These are phyloP conservation scores for Cebus imitator DNA, from an alignment of 2,113 vertebrate genomes.

Conservation along the genomic window DNA sequence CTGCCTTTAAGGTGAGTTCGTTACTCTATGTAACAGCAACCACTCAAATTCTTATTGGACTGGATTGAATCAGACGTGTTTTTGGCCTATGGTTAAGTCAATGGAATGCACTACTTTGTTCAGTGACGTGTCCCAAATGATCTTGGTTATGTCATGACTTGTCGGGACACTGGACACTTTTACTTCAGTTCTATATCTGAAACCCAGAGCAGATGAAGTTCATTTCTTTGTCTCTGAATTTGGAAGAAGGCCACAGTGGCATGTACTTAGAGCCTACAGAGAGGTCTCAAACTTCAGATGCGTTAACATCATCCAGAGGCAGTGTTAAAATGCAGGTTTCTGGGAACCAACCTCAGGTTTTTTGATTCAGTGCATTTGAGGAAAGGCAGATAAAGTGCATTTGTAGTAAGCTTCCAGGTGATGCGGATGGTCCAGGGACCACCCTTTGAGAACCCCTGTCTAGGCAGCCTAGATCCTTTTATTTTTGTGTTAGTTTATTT, in stretches of 20 bases:
- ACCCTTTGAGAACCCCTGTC: background rate
- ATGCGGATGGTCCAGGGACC: background rate
- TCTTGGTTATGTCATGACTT: background rate
- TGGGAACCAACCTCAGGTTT: background rate
- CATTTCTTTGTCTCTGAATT: background rate
- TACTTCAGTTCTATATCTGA: background rate
- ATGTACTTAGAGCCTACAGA: background rate
- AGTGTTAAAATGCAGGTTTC: background rate
- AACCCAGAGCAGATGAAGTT: background rate
- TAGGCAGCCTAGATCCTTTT: background rate
- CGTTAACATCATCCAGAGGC: too few relatives aligned
- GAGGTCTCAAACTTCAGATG: background rate
- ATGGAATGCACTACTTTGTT: background rate
- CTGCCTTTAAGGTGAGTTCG: slow-evolving; percentile 32
- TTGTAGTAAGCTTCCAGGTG: background rate
- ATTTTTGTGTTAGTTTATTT: too few relatives aligned
- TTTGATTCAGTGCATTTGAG: background rate
- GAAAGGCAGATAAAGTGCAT: background rate
- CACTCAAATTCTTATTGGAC: slow-evolving; percentile 10
- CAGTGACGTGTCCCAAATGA: background rate
- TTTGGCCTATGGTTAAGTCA: slow-evolving; percentile 11
- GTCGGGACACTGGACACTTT: background rate
- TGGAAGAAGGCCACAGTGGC: background rate
- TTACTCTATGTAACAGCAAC: slow-evolving; percentile 2
- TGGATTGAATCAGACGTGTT: background rate